These are phyloP conservation scores for Exaiptasia diaphana DNA, from an alignment of 64 coral and sea anemone species.

Conservation along the genomic window DNA sequence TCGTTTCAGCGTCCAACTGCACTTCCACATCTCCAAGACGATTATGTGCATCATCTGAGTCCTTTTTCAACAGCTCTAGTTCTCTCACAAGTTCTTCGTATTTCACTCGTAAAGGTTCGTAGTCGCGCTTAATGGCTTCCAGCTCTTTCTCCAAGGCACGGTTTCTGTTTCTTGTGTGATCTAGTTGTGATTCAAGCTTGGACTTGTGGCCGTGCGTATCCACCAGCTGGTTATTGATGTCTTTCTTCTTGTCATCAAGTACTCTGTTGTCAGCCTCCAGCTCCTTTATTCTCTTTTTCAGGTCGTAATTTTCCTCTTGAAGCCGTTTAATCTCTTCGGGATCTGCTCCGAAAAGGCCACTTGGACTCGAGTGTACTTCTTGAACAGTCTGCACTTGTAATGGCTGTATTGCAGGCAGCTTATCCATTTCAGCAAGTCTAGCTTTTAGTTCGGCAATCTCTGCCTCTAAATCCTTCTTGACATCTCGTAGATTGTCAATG, in stretches of 20 bases:
- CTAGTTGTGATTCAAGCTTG: conserved; percentile 58
- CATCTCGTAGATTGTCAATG: conserved; percentile 46
- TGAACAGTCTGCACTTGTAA: conserved; percentile 40
- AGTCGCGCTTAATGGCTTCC: conserved; percentile 46
- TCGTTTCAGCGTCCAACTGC: not conserved
- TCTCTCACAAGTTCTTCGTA: conserved; percentile 53
- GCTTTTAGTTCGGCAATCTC: conserved; percentile 61
- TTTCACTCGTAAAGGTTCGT: conserved; percentile 43
- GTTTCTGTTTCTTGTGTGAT: conserved; percentile 55
- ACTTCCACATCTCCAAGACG: conserved; percentile 60
- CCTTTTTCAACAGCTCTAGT: conserved; percentile 51
- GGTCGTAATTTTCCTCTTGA: conserved; percentile 58
- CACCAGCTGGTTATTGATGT: conserved; percentile 54
- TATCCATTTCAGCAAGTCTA: conserved; percentile 63
- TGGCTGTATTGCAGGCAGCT: conserved; percentile 26
- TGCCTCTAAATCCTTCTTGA: conserved; percentile 52
- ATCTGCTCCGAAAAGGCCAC: conserved; percentile 75
- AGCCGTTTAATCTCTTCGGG: conserved; percentile 59
- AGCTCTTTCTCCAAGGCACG: conserved; percentile 69
- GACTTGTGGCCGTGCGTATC: conserved; percentile 58
- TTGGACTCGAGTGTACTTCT: conserved; percentile 30
- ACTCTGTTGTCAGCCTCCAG: conserved; percentile 57
- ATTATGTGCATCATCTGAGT: conserved; percentile 48
- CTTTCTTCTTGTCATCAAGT: conserved; percentile 43
- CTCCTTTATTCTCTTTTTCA: conserved; percentile 42